Evolutionary conservation across 1,140 invertebrate genomes (phyloP).

Genomic region (Wiebesia pumilae): DNA sequence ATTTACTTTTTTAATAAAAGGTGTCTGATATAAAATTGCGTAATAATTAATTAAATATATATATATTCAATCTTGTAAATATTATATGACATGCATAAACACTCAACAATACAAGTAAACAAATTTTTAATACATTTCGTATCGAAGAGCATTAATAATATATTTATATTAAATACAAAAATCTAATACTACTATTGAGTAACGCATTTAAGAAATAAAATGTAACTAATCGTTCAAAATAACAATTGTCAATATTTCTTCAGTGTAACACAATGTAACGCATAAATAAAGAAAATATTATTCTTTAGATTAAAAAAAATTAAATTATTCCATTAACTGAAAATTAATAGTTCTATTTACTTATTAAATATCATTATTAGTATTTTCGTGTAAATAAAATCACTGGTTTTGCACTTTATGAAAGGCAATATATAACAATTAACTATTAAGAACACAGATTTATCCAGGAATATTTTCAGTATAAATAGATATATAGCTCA

Average conservation of each 20-base stretch:
- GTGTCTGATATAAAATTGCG: constrained; percentile 30
- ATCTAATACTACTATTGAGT: neutral
- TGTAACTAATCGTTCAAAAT: neutral
- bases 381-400: neutral
- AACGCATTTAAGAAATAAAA: neutral
- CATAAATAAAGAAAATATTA: neutral
- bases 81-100: constrained; percentile 5
- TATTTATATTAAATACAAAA: constrained; percentile 19
- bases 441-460: constrained; percentile 17
- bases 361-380: constrained; percentile 5
- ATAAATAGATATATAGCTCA: constrained; percentile 1
- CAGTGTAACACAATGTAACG: neutral
- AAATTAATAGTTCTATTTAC: constrained; percentile 10
- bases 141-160: constrained; percentile 18
- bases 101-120: constrained; percentile 19
- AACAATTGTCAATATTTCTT: neutral
- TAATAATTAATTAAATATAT: constrained; percentile 37
- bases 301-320: neutral
- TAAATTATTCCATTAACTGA: neutral
- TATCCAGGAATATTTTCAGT: constrained; percentile 17
- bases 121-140: constrained; percentile 3
- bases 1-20: constrained; percentile 7
- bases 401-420: constrained; percentile 14
- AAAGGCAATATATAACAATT: constrained; percentile 22
- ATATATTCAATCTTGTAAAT: constrained; percentile 3